Percentiles rank a stretch among this genome's conserved stretches.
These are phyloP conservation scores for Chlorospingus semifuscus DNA, from an alignment of 2,797 vertebrate genomes.

Conservation along the genomic window DNA sequence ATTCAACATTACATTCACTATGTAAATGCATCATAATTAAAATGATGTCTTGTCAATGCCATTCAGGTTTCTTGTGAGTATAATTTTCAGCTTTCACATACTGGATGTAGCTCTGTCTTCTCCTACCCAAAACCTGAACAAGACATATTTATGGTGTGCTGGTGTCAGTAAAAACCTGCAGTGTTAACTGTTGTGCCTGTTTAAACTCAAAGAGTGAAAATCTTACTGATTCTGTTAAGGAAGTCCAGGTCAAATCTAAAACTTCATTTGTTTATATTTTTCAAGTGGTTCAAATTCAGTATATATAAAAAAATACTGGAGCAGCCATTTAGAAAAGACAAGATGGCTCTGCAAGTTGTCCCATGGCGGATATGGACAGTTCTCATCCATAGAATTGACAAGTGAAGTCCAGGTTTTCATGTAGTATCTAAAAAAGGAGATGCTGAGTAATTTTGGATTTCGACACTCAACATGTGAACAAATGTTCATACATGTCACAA, in stretches of 20 bases:
- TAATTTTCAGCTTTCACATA: conserved; percentile 14
- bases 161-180: background rate
- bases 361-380: background rate
- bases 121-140: background rate
- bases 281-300: background rate
- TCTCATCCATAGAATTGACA: background rate
- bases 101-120: background rate
- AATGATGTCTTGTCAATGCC: conserved; percentile 38
- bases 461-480: background rate
- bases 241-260: background rate
- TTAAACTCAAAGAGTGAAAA: background rate
- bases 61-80: background rate
- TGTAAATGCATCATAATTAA: conserved; percentile 34
- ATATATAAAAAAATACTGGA: background rate
- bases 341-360: background rate
- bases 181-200: background rate
- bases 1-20: background rate
- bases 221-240: background rate
- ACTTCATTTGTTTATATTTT: background rate
- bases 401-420: background rate
- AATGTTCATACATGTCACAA: background rate
- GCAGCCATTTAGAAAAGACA: background rate
- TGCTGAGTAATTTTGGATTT: background rate
- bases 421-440: background rate
- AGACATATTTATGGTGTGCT: background rate